Evolutionary conservation across 2,888 invertebrate species (phyloP), one percentile per base, ranked within the genome.

Genomic region (Philereme vetulata): DNA sequence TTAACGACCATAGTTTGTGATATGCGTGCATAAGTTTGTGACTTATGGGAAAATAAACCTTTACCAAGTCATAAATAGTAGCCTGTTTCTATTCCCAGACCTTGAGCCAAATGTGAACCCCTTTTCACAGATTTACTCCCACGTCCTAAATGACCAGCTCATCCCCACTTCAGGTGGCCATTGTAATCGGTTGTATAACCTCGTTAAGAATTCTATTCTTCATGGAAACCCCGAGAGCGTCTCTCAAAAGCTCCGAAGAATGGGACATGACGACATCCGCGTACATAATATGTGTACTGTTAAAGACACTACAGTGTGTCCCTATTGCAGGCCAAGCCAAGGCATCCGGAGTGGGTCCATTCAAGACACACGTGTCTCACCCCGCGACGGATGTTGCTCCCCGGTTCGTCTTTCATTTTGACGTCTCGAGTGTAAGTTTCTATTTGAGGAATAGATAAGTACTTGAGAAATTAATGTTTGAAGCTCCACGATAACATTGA

Each of bases 291-390:
- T 72, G 67, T 72, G 67, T 73, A 74, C 72, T 70, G 72, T 72
- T 73, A 21, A 61, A 59, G 52, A 53, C 52, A 57, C 46, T 61
- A 54, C 65, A 50, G 52, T 45, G 58, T 58, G 65, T 49, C 51
- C 57, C 62, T 66, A 84, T 87, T 87, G 85, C 85, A 75, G 72
- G 72, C 66, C 70, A 67, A 66, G 72, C 66, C 70, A 67, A 66
- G 72, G 82, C 84, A 88, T 88, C 89, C 88, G 89, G 87, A 84
- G 84, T 66, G 57, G 78, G 67, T 71, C 82, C 75, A 87, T 91
- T 90, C 80, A 90, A 75, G 71, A 75, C 84, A 78, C 90, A 91
- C 90, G 90, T 90, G 90, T 80, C 80, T 66, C 68, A 67, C 69
- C 78, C 81, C 78, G 70, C 76, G 81, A 82, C 85, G 88, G 88